Conservation (phyloP, 2,797 vertebrate genomes). For the Artibeus jamaicensis region DNA sequence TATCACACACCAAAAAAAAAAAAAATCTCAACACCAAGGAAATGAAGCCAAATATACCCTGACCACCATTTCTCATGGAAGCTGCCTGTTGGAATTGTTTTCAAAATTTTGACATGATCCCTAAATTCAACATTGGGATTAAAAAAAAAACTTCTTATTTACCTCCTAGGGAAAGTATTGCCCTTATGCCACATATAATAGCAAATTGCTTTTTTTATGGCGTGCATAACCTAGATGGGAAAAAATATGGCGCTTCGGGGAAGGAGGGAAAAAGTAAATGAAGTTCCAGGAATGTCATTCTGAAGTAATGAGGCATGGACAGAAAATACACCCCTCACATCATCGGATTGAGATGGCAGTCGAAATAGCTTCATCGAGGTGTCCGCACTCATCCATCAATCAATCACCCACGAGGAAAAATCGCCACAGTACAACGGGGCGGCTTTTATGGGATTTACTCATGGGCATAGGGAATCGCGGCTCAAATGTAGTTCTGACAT, state of each 20-base stretch:
- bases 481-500: conserved; percentile 98
- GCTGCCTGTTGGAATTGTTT: conserved; percentile 65
- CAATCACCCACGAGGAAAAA: conserved; percentile 99
- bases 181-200: conserved; percentile 89
- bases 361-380: conserved; percentile 99
- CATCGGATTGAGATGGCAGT: conserved; percentile 99
- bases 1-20: not conserved
- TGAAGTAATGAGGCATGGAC: conserved; percentile 99
- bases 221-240: conserved; percentile 88
- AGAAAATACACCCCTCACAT: conserved; percentile 99
- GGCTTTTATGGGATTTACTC: conserved; percentile 99
- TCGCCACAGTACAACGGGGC: conserved; percentile 92
- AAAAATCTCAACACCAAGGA: conserved; percentile 62
- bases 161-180: conserved; percentile 93
- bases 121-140: conserved; percentile 82
- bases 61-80: conserved; percentile 53
- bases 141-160: conserved; percentile 86
- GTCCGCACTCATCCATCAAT: conserved; percentile 99
- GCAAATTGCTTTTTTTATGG: conserved; percentile 93
- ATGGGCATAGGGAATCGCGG: conserved; percentile 97
- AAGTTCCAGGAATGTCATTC: conserved; percentile 99
- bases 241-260: conserved; percentile 95
- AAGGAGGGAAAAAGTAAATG: conserved; percentile 98
- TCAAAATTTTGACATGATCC: conserved; percentile 85
- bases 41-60: conserved; percentile 40